phyloP scores from a whole-genome alignment of 2,888 invertebrate species.

The Bembecia ichneumoniformis region DNA sequence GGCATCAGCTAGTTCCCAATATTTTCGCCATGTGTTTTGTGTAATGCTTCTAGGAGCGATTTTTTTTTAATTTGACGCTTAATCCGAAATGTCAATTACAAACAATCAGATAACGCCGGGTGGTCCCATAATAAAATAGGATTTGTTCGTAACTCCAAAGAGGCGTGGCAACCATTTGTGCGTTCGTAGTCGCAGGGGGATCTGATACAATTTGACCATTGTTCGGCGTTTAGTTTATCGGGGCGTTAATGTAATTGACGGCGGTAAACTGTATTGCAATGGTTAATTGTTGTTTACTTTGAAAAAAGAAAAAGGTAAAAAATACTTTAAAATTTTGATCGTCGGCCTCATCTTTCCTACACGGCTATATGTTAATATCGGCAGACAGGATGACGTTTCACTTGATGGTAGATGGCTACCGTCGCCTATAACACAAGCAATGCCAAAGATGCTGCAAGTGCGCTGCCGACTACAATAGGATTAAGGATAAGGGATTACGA shows the following conservation, averaged over 20 bases:
- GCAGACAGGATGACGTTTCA: no score
- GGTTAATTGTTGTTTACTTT: not conserved
- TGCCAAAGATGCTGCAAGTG: no score
- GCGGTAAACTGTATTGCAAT: not conserved
- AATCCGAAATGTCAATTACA: not conserved
- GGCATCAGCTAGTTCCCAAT: not conserved
- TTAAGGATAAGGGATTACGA: no score
- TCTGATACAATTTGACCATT: not conserved
- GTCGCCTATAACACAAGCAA: no score
- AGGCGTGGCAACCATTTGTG: constrained; percentile 23
- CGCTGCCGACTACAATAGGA: no score
- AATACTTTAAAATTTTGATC: no score
- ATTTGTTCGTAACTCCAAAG: constrained; percentile 5
- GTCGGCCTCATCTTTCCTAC: no score
- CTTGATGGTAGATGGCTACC: no score
- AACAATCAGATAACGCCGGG: not conserved
- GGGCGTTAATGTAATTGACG: not conserved
- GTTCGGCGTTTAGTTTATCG: not conserved
- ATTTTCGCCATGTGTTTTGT: no score
- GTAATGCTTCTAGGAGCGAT: no score
- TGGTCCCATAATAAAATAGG: not conserved
- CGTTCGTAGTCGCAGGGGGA: not conserved
- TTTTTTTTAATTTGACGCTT: not conserved
- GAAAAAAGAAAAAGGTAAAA: no score
- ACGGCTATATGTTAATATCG: no score